Evolutionary conservation across 2,888 invertebrate genomes (phyloP).

Genomic region (Rhamnusium bicolor): DNA sequence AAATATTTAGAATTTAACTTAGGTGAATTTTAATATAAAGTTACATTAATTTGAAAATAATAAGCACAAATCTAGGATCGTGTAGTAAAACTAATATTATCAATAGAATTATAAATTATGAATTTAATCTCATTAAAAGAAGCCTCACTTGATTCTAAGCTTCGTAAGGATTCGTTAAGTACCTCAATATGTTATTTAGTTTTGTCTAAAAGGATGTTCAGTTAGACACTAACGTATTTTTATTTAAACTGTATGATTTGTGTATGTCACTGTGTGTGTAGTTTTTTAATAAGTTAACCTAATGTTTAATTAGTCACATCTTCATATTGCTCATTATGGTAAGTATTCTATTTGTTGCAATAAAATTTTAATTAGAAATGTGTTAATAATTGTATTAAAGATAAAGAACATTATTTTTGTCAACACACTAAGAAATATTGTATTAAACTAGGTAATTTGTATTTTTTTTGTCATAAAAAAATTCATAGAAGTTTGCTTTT

Average conservation of each 20-base stretch:
- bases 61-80: constrained; percentile 2
- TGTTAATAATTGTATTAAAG: too few species aligned
- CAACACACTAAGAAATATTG: too few species aligned
- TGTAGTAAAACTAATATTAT: constrained; percentile 19
- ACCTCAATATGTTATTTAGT: constrained; percentile 39
- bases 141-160: constrained; percentile 49
- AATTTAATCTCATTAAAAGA: constrained; percentile 60
- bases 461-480: too few species aligned
- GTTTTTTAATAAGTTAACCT: background rate
- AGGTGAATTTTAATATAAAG: background rate
- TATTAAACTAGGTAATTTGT: too few species aligned
- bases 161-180: constrained; percentile 50
- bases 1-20: background rate
- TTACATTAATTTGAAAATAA: background rate
- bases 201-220: constrained; percentile 25
- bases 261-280: background rate
- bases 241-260: background rate
- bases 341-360: background rate
- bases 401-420: too few species aligned
- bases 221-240: background rate
- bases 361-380: background rate
- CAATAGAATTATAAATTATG: constrained; percentile 53
- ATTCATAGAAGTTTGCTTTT: too few species aligned
- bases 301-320: background rate
- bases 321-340: constrained; percentile 3